phyloP scores from a whole-genome alignment of 2,888 invertebrate genomes.

The Stictocephala bisonia region DNA sequence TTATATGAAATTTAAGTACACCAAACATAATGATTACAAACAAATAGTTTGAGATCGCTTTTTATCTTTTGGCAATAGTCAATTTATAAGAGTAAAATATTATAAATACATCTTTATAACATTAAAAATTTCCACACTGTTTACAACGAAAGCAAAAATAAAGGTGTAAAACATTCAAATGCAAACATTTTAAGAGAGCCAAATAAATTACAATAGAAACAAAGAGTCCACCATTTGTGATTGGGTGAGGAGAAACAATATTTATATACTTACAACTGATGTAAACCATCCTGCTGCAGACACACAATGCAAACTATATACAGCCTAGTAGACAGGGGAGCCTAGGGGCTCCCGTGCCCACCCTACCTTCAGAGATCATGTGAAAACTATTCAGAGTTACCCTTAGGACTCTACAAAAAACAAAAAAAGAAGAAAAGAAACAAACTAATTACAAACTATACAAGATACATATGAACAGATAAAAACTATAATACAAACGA shows the following conservation, averaged over 20 bases:
- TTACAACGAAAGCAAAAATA: no score
- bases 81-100: no score
- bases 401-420: slow-evolving; percentile 50
- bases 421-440: slow-evolving; percentile 51
- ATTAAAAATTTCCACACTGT: no score
- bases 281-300: slow-evolving; percentile 20
- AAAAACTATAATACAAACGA: slow-evolving; percentile 20
- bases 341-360: neutral
- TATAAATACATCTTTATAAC: no score
- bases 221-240: neutral
- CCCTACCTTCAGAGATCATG: slow-evolving; percentile 57
- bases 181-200: no score
- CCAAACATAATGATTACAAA: no score
- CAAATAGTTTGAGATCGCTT: no score
- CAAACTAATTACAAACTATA: slow-evolving; percentile 49
- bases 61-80: no score
- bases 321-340: slow-evolving; percentile 1
- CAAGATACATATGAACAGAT: slow-evolving; percentile 47
- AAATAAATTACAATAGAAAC: slow-evolving; percentile 1
- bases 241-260: slow-evolving; percentile 24
- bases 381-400: slow-evolving; percentile 58
- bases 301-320: slow-evolving; percentile 40
- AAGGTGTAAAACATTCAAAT: no score
- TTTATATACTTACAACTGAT: slow-evolving; percentile 34
- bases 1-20: no score